These are phyloP conservation scores for Porites divaricata DNA, from an alignment of 92 coral and sea anemone genomes.

Conservation along the genomic window DNA sequence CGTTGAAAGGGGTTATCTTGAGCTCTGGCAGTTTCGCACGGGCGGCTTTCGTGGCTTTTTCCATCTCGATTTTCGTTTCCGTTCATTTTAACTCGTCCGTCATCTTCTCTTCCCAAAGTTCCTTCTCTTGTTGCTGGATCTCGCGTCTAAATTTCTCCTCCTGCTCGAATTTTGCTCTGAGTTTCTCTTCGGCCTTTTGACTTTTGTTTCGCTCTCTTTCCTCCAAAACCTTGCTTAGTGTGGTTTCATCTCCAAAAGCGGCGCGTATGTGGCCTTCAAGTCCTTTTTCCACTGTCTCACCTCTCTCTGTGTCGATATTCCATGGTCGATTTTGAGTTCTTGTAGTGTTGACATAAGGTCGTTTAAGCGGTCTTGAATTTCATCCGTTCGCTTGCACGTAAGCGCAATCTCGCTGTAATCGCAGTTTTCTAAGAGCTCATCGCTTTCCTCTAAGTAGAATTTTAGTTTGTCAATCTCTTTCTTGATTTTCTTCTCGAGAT, in stretches of 20 bases:
- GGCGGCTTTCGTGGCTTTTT: too few species aligned
- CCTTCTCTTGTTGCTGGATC: too few species aligned
- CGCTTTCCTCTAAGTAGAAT: conserved; percentile 61
- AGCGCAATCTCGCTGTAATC: conserved; percentile 53
- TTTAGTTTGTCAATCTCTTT: conserved; percentile 64
- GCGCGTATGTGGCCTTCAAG: conserved; percentile 48
- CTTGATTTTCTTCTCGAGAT: conserved; percentile 43
- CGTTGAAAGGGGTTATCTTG: too few species aligned
- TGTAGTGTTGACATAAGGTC: conserved; percentile 53
- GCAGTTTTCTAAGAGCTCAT: conserved; percentile 36
- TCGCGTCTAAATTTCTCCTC: too few species aligned
- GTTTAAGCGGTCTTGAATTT: conserved; percentile 52
- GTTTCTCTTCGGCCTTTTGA: conserved; percentile 37
- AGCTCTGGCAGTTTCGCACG: too few species aligned
- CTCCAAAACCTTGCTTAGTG: conserved; percentile 28
- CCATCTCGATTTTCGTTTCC: too few species aligned
- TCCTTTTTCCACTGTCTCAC: too few species aligned
- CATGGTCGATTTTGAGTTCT: conserved; percentile 59
- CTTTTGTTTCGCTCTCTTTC: conserved; percentile 17
- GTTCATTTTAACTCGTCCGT: too few species aligned
- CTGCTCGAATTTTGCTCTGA: conserved; percentile 43
- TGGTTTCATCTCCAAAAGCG: conserved; percentile 43
- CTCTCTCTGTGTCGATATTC: too few species aligned
- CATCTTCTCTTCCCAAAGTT: too few species aligned
- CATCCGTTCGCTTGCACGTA: conserved; percentile 33